phyloP scores from a whole-genome alignment of 2,113 vertebrate genomes.

The Noctilio leporinus region DNA sequence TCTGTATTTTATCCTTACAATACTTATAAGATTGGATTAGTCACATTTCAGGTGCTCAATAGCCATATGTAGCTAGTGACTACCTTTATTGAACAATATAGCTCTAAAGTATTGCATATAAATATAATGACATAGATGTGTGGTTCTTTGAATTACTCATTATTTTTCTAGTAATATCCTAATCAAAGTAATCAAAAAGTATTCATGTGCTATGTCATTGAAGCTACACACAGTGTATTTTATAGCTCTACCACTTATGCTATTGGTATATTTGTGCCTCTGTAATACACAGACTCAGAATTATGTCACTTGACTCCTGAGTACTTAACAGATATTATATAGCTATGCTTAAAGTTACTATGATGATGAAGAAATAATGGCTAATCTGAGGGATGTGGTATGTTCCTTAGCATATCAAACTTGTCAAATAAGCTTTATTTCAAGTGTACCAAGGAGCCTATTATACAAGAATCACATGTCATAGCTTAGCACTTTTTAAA shows the following conservation, averaged over 20 bases:
- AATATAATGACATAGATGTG: neutral
- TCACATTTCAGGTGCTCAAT: neutral
- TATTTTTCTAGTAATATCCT: slow-evolving; percentile 9
- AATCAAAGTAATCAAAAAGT: neutral
- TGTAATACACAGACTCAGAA: slow-evolving; percentile 4
- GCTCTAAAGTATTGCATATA: neutral
- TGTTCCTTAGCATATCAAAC: neutral
- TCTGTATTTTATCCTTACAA: neutral
- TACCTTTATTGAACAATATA: neutral
- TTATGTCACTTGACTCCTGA: slow-evolving; percentile 1
- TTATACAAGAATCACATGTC: slow-evolving; percentile 2
- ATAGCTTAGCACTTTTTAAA: neutral
- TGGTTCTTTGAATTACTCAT: neutral
- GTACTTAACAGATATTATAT: neutral
- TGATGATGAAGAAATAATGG: neutral
- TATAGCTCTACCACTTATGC: neutral
- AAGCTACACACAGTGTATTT: neutral
- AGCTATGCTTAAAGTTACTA: neutral
- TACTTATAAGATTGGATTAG: neutral
- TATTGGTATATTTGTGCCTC: neutral
- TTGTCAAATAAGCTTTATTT: neutral
- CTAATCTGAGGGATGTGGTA: neutral
- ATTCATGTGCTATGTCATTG: neutral
- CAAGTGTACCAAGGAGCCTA: neutral
- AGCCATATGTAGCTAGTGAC: neutral